Evolutionary conservation across 2,888 invertebrate genomes (phyloP), one percentile per base, ranked within the genome.

Genomic region (Pocota personata): DNA sequence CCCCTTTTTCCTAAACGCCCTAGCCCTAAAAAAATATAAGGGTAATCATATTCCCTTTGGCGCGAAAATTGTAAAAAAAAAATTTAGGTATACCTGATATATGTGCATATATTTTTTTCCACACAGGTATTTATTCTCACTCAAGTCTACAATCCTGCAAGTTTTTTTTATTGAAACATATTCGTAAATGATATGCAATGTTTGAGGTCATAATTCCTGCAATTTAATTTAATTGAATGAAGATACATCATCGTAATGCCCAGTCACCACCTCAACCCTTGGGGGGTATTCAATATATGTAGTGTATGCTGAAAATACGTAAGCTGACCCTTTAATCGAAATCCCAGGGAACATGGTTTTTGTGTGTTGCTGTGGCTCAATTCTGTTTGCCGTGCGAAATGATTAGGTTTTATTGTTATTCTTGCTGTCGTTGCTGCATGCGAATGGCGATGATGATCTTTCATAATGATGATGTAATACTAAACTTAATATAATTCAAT

Each of bases 181-280:
- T n/a, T n/a, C 37, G 2, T 37, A 12, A 37, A 12, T 12, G 37
- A 37, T n/a, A 37, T 37, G 7, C 37, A 37, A 37, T 40, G n/a
- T 40, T 40, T 40, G 40, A 69, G 16, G 30, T 32, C 35, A 50
- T 48, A 46, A 43, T 62, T 62, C 55, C 2, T 14, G 27, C 46
- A 64, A 60, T 71, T 64, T 46, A 58, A 24, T 78, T 62, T 55
- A 71, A 71, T 78, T 71, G 55, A 71, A 55, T 71, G 35, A 71
- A 71, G 78, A 71, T 78, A 64, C 71, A 71, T 78, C 71, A 71
- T 55, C 69, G n/a, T 57, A 58, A 10, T 27, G 10, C 30, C 16
- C 19, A 32, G 27, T 3, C 46, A n/a, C 21, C 16, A 19, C 1
- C 2, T n/a, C 21, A 30, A 12, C 32, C 30, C 55, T 24, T 24